Conservation (phyloP, 2,888 invertebrate genomes). For the Ommatoiulus sabulosus region DNA sequence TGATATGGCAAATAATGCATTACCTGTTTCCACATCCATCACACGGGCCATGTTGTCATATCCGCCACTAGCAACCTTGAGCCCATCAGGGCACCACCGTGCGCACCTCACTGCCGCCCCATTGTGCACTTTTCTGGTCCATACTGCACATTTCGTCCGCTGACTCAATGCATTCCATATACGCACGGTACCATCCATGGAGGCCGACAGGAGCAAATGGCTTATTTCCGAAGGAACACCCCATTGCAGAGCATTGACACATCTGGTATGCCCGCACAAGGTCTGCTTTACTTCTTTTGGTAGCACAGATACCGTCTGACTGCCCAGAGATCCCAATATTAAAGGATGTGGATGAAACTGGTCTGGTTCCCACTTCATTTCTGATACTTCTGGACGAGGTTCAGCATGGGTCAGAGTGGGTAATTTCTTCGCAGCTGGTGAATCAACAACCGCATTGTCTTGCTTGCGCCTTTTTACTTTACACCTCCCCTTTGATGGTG, state of each 20-base stretch:
- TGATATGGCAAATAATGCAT: no score
- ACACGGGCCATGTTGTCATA: slow-evolving; percentile 65
- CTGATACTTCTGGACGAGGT: no score
- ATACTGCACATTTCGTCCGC: slow-evolving; percentile 60
- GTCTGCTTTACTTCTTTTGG: background rate
- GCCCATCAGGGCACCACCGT: slow-evolving; percentile 65
- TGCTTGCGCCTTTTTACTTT: background rate
- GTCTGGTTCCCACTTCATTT: background rate
- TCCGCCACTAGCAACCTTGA: slow-evolving; percentile 64
- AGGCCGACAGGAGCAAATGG: slow-evolving; percentile 66
- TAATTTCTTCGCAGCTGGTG: no score
- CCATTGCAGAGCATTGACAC: slow-evolving; percentile 59
- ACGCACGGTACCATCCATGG: slow-evolving; percentile 66
- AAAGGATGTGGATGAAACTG: background rate
- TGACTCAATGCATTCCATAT: slow-evolving; percentile 65
- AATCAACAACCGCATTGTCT: background rate
- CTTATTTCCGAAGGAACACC: slow-evolving; percentile 60
- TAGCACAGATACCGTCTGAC: background rate
- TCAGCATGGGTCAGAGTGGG: no score
- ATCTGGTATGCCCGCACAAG: slow-evolving; percentile 44
- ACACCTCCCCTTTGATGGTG: background rate
- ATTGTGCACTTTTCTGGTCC: background rate
- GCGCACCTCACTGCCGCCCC: slow-evolving; percentile 65
- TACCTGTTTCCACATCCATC: slow-evolving; percentile 66
- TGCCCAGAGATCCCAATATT: background rate